Percentiles rank a stretch among this genome's conserved stretches.
Conservation (phyloP, 2,797 vertebrate species). For the Chromobotia macracanthus region DNA sequence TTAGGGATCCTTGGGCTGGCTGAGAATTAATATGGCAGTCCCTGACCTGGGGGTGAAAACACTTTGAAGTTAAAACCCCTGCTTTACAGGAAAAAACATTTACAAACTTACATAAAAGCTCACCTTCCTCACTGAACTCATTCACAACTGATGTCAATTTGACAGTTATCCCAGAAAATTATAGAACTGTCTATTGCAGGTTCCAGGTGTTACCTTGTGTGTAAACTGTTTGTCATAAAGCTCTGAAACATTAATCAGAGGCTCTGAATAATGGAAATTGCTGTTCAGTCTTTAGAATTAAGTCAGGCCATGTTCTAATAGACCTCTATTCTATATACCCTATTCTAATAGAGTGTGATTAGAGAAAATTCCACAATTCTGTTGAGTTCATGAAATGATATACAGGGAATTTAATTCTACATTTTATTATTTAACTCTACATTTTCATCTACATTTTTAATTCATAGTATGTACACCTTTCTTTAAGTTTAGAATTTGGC, state of each 20-base stretch:
- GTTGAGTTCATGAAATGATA: not conserved
- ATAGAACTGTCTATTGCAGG: constrained; percentile 17
- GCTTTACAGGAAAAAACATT: not conserved
- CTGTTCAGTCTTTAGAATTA: not conserved
- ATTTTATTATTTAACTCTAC: not conserved
- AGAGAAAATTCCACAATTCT: not conserved
- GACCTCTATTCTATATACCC: not conserved
- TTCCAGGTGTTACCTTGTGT: not conserved
- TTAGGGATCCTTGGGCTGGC: not conserved
- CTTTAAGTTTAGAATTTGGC: not conserved
- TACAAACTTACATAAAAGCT: not conserved
- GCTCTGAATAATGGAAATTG: not conserved
- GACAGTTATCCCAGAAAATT: constrained; percentile 46
- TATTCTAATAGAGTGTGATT: too few relatives aligned
- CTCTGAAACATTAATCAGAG: not conserved
- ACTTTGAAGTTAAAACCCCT: too few relatives aligned
- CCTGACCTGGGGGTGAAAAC: too few relatives aligned
- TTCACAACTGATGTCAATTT: constrained; percentile 16
- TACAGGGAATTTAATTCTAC: not conserved
- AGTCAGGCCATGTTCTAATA: not conserved
- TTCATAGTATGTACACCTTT: not conserved
- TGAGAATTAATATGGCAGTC: not conserved
- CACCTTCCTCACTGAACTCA: not conserved
- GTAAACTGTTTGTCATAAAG: not conserved
- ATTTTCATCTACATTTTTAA: too few relatives aligned